Evolutionary conservation across 2,888 invertebrate genomes (phyloP), one percentile per base, ranked within the genome.

Genomic region (Dicyrtomina minuta): DNA sequence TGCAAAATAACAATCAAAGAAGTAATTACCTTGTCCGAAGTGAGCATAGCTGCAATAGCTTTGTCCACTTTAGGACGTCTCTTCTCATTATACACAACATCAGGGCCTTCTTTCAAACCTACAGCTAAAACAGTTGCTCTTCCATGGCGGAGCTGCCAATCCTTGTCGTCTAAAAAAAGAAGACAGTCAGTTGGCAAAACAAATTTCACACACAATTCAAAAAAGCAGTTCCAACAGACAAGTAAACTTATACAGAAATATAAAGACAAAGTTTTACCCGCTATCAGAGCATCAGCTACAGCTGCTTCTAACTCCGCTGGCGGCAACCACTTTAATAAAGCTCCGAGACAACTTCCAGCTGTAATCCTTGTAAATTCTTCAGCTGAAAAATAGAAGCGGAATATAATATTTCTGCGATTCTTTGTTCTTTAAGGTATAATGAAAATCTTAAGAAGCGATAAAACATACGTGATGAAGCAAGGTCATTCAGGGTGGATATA

Each of bases 321-420:
- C 0, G 88, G 84, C 74, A 96, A 85, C 84, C 89, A 89, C 82
- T 88, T 87, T 80, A 90, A 84, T 70, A 96, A 83, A 1, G 94
- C 91, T 20, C 96, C 95, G 60, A 96, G 86, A 82, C 96, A 95
- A 44, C 96, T 96, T 15, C 93, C 93, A 3, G 90, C 92, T 43
- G 90, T 88, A 76, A 86, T 86, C 76, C 96, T 87, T 4, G 91
- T 90, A 4, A 88, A 84, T 81, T 96, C 96, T 80, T 96, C 96
- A 2, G 87, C 75, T 75, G 13, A 2, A 69, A 62, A 49, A 41
- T 17, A 71, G 24, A 58, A 66, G 26, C 10, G 5, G 15, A 46
- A 58, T 33, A 10, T 39, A 46, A 39, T 12, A 39, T 56, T 56
- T 26, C 33, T 17, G 13, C 55, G 24, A 55, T 8, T 24, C 5